These are phyloP conservation scores for Macquaria australasica DNA, from an alignment of 2,113 vertebrate genomes.

Conservation along the genomic window DNA sequence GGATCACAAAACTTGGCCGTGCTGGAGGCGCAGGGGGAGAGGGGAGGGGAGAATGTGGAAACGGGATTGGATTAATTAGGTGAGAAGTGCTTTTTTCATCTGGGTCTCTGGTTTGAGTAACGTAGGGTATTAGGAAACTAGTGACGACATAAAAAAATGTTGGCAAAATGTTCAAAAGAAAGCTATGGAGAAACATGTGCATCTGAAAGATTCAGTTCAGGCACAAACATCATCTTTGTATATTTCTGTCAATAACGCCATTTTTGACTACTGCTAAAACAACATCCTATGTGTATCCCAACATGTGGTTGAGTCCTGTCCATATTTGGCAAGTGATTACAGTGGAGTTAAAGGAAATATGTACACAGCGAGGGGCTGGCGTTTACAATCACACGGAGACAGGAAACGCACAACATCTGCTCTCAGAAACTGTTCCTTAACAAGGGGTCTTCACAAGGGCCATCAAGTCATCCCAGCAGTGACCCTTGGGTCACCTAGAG, in stretches of 20 bases:
- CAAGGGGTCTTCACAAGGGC: neutral
- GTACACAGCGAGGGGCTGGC: slow-evolving; percentile 39
- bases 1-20: slow-evolving; percentile 96
- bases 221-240: slow-evolving; percentile 5
- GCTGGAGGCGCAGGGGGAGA: slow-evolving; percentile 80
- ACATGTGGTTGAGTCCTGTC: slow-evolving; percentile 1
- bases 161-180: neutral
- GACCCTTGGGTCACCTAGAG: slow-evolving; percentile 34
- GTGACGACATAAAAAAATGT: neutral
- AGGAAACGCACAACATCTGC: slow-evolving; percentile 77
- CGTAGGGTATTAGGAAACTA: neutral
- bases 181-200: neutral
- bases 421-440: slow-evolving; percentile 42
- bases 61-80: slow-evolving; percentile 14
- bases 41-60: neutral
- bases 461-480: slow-evolving; percentile 6
- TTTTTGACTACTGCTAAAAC: neutral
- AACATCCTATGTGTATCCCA: slow-evolving; percentile 7
- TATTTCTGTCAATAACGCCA: neutral
- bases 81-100: neutral
- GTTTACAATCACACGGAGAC: slow-evolving; percentile 62
- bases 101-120: neutral
- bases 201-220: neutral
- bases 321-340: slow-evolving; percentile 67
- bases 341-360: slow-evolving; percentile 46